Evolutionary conservation across 2,888 invertebrate species (phyloP).

Genomic region (Endomychus coccineus): DNA sequence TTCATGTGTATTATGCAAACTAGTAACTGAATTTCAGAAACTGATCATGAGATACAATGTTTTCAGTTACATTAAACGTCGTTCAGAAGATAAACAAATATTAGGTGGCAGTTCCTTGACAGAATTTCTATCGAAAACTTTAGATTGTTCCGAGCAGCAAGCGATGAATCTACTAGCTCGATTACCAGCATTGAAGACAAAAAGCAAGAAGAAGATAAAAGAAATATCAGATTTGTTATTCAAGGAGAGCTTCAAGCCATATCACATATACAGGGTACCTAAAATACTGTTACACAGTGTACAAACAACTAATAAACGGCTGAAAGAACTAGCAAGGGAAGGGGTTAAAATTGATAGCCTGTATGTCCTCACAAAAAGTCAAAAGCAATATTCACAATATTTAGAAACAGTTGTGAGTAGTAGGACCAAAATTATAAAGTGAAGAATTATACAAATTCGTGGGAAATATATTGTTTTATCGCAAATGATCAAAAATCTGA

Average conservation of each 20-base stretch:
- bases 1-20: too few relatives aligned
- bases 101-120: constrained; percentile 38
- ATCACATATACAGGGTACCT: constrained; percentile 40
- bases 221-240: constrained; percentile 43
- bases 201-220: constrained; percentile 41
- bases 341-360: constrained; percentile 34
- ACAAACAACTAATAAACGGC: constrained; percentile 38
- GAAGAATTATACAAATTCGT: constrained; percentile 21
- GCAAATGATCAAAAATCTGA: too few relatives aligned
- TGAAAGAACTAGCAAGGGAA: constrained; percentile 34
- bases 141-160: constrained; percentile 36
- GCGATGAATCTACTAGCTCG: constrained; percentile 35
- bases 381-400: constrained; percentile 35
- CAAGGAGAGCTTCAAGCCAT: constrained; percentile 38
- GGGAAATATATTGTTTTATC: too few relatives aligned
- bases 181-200: constrained; percentile 40
- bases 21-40: too few relatives aligned
- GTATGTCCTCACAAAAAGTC: constrained; percentile 38
- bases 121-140: constrained; percentile 41
- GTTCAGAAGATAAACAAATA: constrained; percentile 37
- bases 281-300: constrained; percentile 43
- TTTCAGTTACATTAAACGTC: constrained; percentile 39
- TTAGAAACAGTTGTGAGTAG: constrained; percentile 31
- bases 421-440: too few relatives aligned
- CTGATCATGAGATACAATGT: constrained; percentile 8